Conservation (phyloP, 2,888 invertebrate genomes). For the Chouioia cunea region DNA sequence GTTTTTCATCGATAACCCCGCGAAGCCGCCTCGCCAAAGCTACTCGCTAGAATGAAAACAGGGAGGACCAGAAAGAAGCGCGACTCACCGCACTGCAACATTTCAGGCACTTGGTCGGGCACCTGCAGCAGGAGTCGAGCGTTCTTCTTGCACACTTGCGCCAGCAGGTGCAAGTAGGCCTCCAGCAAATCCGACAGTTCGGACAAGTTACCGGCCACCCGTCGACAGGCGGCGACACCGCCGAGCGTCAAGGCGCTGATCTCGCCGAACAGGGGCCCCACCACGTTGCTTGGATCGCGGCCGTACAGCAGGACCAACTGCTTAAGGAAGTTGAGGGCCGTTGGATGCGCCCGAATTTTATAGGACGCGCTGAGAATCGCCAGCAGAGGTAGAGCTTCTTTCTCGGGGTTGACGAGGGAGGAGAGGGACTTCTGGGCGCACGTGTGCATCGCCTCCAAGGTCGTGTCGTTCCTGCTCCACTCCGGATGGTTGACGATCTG, state of each 20-base stretch:
- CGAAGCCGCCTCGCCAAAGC: neutral
- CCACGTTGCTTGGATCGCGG: constrained; percentile 62
- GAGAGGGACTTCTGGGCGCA: constrained; percentile 60
- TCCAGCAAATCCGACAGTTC: constrained; percentile 80
- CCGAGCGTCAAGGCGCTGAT: constrained; percentile 61
- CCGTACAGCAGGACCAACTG: constrained; percentile 70
- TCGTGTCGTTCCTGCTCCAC: constrained; percentile 75
- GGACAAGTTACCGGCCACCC: constrained; percentile 67
- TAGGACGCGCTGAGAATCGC: constrained; percentile 59
- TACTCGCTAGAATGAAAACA: neutral
- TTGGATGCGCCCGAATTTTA: constrained; percentile 69
- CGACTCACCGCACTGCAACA: constrained; percentile 67
- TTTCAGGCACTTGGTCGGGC: constrained; percentile 66
- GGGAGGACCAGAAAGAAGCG: too few species aligned
- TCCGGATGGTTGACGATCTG: constrained; percentile 71
- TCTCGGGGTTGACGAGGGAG: constrained; percentile 62
- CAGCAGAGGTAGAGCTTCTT: constrained; percentile 57
- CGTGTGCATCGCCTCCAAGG: constrained; percentile 74
- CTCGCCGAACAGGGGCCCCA: constrained; percentile 59
- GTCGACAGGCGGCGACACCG: constrained; percentile 60
- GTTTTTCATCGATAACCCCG: too few species aligned
- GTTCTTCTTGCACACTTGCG: constrained; percentile 77
- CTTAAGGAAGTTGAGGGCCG: constrained; percentile 59
- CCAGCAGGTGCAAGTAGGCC: constrained; percentile 76
- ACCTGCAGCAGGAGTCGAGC: constrained; percentile 63